Evolutionary conservation across 2,113 vertebrate species (phyloP), one percentile per base, ranked within the genome.

Genomic region (Pimephales promelas): DNA sequence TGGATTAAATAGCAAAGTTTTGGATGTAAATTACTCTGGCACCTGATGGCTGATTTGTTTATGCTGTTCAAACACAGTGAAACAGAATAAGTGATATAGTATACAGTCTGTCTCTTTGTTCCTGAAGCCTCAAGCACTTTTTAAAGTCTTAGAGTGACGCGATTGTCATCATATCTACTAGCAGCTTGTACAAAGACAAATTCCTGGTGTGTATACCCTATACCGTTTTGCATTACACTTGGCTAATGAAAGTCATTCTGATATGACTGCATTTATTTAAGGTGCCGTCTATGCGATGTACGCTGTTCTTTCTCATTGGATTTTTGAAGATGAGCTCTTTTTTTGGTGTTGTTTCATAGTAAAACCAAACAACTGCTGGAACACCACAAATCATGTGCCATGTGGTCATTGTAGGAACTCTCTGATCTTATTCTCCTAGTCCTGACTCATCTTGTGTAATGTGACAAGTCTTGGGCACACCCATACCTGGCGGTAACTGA

Each of bases 401-500:
- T 11, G 1, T 64, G 79, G 79, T 82, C 26, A 14, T 68, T 66
- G 80, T 79, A 49, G 83, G 10, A 13, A 31, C 24, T 66, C 87
- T 88, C 74, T 88, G 82, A 87, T 88, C 88, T 83, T 87, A 56
- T 72, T 45, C 75, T 57, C n/a, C 22, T 7, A 6, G 43, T 40
- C 79, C 71, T 73, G 56, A 61, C 66, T 10, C 71, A 66, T 84
- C 83, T 83, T 40, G 80, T 86, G 70, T 83, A 10, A 24, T 75
- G 78, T 66, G 78, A 79, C 59, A 22, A 61, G 24, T 82, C 70
- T 86, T 54, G 79, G 86, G 83, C 84, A 78, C 84, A 10, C 88
- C 87, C 79, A 89, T 84, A 92, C 90, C 91, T 91, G 90, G 47
- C 36, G 76, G 85, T 83, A 68, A 84, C 26, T 79, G 64, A 90